Conservation (phyloP, 2,797 vertebrate species). For the Sebastes aleutianus region DNA sequence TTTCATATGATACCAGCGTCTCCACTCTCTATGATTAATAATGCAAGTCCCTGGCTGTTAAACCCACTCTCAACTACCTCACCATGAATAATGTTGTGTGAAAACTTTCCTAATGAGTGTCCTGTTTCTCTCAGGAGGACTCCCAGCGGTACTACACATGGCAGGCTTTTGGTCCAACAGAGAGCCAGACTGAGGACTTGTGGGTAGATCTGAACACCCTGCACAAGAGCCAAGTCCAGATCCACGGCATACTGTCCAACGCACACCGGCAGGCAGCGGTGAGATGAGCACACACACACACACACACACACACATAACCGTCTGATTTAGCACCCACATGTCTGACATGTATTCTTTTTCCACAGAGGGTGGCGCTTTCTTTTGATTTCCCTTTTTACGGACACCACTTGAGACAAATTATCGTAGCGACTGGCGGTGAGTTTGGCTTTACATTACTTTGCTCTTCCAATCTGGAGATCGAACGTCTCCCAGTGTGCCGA, state of each 20-base stretch:
- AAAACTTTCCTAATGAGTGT: neutral
- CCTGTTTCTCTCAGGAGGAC: conserved; percentile 82
- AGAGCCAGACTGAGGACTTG: conserved; percentile 77
- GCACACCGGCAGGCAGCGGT: conserved; percentile 93
- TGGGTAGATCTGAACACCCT: conserved; percentile 87
- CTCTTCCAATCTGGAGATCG: neutral
- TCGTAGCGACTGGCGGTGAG: conserved; percentile 95
- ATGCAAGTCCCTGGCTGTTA: neutral
- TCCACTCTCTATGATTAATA: neutral
- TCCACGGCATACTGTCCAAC: conserved; percentile 93
- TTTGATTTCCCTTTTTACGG: conserved; percentile 98
- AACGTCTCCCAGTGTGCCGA: neutral
- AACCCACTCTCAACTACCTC: neutral
- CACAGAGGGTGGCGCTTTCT: conserved; percentile 90
- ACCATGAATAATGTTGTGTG: neutral
- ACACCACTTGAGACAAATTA: conserved; percentile 91
- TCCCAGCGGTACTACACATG: conserved; percentile 91
- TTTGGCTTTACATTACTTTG: neutral
- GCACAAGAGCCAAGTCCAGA: conserved; percentile 85
- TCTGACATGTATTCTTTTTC: conserved; percentile 19
- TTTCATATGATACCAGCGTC: too few relatives aligned
- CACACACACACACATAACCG: neutral
- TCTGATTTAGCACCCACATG: neutral
- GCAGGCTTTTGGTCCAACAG: conserved; percentile 83
- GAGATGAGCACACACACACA: conserved; percentile 59